Percentiles rank a stretch among this genome's conserved stretches.
Conservation (phyloP, 2,888 invertebrate species). For the Aleiodes leptofemur region DNA sequence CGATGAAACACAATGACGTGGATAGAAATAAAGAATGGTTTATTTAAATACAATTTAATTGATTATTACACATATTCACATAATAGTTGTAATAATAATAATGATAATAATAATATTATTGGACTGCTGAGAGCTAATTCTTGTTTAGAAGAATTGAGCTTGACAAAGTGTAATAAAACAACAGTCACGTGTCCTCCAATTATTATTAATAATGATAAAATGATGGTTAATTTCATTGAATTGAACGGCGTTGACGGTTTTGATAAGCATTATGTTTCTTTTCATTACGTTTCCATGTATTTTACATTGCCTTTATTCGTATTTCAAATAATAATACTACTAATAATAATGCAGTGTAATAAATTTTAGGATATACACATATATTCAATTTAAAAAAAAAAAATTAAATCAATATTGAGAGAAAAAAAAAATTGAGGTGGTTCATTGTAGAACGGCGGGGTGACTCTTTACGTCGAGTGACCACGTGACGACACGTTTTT, state of each 20-base stretch:
- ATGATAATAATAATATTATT: constrained; percentile 40
- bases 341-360: too few relatives aligned
- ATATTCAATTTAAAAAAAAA: background rate
- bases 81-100: constrained; percentile 29
- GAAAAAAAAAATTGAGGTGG: constrained; percentile 6
- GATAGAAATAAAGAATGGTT: constrained; percentile 50
- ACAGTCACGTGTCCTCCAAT: constrained; percentile 12
- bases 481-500: constrained; percentile 55
- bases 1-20: constrained; percentile 63
- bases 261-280: background rate
- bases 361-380: background rate
- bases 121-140: constrained; percentile 7
- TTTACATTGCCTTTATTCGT: constrained; percentile 3
- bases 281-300: background rate
- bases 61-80: background rate
- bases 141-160: too few relatives aligned
- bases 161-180: background rate
- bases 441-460: background rate
- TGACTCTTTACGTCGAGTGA: constrained; percentile 43
- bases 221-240: too few relatives aligned
- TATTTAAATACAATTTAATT: background rate
- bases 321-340: background rate
- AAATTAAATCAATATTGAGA: background rate
- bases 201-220: too few relatives aligned
- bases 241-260: too few relatives aligned